These are phyloP conservation scores for Oreochromis aureus DNA, from an alignment of 2,113 vertebrate genomes.

Conservation along the genomic window DNA sequence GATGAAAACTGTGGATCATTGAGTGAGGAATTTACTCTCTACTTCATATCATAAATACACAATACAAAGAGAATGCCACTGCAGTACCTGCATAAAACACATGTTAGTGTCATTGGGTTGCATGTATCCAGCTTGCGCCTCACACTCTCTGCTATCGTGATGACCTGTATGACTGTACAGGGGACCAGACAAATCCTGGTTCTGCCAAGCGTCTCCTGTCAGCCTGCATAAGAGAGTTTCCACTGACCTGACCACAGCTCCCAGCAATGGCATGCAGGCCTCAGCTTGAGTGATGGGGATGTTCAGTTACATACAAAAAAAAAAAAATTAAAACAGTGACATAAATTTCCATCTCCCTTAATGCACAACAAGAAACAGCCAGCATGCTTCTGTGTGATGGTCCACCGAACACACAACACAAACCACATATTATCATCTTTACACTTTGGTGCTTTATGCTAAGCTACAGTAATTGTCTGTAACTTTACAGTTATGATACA, in stretches of 20 bases:
- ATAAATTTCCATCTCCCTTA: not conserved
- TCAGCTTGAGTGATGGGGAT: constrained; percentile 24
- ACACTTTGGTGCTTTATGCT: not conserved
- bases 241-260: constrained; percentile 58
- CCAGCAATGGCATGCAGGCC: constrained; percentile 49
- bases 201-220: constrained; percentile 50
- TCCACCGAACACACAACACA: not conserved
- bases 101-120: constrained; percentile 10
- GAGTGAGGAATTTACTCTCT: not conserved
- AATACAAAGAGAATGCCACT: not conserved
- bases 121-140: constrained; percentile 34
- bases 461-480: not conserved
- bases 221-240: constrained; percentile 59
- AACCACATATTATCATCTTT: not conserved
- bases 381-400: not conserved
- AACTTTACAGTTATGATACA: not conserved
- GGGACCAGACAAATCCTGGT: constrained; percentile 15
- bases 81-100: constrained; percentile 31
- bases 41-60: not conserved
- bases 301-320: not conserved
- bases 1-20: constrained; percentile 51
- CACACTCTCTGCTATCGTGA: constrained; percentile 41
- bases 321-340: not conserved
- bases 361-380: not conserved
- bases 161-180: not conserved